Conservation (phyloP, 2,888 invertebrate genomes). For the Megalurothrips usitatus region DNA sequence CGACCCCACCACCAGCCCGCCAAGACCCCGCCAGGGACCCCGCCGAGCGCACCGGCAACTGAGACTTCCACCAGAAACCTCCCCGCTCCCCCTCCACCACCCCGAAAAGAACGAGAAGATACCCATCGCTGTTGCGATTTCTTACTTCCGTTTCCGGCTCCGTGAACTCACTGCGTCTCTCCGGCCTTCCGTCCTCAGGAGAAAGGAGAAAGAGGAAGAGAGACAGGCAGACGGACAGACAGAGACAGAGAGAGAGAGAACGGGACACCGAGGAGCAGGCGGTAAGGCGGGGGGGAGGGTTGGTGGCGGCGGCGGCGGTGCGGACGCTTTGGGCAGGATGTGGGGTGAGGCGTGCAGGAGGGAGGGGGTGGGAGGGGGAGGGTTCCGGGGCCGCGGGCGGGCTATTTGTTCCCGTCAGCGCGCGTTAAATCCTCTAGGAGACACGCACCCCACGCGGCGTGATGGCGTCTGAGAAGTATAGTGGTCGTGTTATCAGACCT, state of each 20-base stretch:
- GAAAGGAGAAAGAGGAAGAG: neutral
- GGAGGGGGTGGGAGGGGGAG: neutral
- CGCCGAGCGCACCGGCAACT: neutral
- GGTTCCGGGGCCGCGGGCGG: neutral
- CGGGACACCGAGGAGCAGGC: no score
- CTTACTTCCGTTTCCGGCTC: neutral
- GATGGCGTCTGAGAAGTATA: conserved; percentile 7
- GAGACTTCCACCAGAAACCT: neutral
- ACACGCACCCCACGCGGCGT: neutral
- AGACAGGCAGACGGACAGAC: no score
- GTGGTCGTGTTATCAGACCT: no score
- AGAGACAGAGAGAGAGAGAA: no score
- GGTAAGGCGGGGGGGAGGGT: neutral
- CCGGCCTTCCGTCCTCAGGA: neutral
- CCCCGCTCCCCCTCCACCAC: neutral
- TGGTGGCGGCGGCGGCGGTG: neutral
- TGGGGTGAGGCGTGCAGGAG: neutral
- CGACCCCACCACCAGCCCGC: neutral
- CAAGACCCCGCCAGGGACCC: neutral
- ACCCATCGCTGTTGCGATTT: no score
- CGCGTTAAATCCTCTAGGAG: conserved; percentile 21
- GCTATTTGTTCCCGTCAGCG: conserved; percentile 24
- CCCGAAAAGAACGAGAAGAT: no score
- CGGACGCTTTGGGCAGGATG: no score
- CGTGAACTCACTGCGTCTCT: no score